Evolutionary conservation across 2,888 invertebrate genomes (phyloP).

Genomic region (Caenorhabditis doughertyi): DNA sequence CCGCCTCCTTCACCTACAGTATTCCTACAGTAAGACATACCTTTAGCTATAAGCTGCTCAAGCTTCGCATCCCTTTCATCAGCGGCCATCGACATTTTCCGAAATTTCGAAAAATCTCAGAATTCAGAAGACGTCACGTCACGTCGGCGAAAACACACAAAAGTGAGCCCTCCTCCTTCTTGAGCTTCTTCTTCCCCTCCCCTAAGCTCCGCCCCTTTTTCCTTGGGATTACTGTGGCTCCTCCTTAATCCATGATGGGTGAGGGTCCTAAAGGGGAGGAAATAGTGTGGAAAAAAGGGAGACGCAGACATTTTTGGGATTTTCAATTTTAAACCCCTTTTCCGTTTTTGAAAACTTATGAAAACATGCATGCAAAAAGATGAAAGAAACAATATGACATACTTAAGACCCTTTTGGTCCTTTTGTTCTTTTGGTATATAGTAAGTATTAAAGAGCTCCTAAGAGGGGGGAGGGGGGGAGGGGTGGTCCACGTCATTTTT

Average conservation of each 20-base stretch:
- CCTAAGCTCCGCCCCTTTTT: conserved; percentile 19
- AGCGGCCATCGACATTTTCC: not conserved
- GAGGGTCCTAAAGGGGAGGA: conserved; percentile 21
- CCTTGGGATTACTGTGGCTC: conserved; percentile 40
- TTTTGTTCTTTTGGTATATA: too few species aligned
- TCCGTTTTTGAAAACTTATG: conserved; percentile 11
- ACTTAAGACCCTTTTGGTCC: conserved; percentile 25
- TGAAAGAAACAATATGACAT: conserved; percentile 37
- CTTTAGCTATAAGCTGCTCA: conserved; percentile 65
- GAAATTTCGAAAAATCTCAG: conserved; percentile 4
- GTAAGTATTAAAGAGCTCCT: too few species aligned
- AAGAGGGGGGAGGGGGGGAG: too few species aligned
- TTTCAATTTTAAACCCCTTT: conserved; percentile 6
- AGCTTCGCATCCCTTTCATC: conserved; percentile 36
- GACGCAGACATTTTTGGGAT: conserved; percentile 16
- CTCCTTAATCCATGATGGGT: not conserved
- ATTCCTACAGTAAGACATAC: too few species aligned
- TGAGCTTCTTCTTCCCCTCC: not conserved
- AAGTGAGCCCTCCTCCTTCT: conserved; percentile 15
- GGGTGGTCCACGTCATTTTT: too few species aligned
- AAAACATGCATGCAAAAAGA: conserved; percentile 2
- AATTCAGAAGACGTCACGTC: conserved; percentile 22
- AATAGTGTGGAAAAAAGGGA: conserved; percentile 9
- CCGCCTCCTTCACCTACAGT: not conserved
- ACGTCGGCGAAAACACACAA: too few species aligned